Conservation (phyloP, 2,113 vertebrate species). For the zebrafish (Danio rerio) region GRCz12tu NC_133180.1:37708001-37708500, state of each 20-base stretch:
- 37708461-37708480: too few relatives aligned
- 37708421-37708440: too few relatives aligned
- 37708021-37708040: slow-evolving; percentile 88
- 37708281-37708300: slow-evolving; percentile 95
- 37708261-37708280: slow-evolving; percentile 87
- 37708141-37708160: slow-evolving; percentile 87
- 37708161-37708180: slow-evolving; percentile 87
- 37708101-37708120: slow-evolving; percentile 2
- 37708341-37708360: slow-evolving; percentile 86
- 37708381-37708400: too few relatives aligned
- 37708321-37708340: slow-evolving; percentile 93
- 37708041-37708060: slow-evolving; percentile 92
- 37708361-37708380: slow-evolving; percentile 63
- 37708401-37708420: too few relatives aligned
- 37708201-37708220: slow-evolving; percentile 88
- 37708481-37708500: too few relatives aligned
- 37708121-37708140: slow-evolving; percentile 58
- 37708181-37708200: slow-evolving; percentile 88
- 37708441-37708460: too few relatives aligned
- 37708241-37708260: slow-evolving; percentile 84
- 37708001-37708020: slow-evolving; percentile 88
- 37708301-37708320: slow-evolving; percentile 94
- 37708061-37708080: slow-evolving; percentile 80
- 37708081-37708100: neutral
- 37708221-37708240: slow-evolving; percentile 84